Evolutionary conservation across 2,888 invertebrate species (phyloP).

Genomic region (Amblyjoppa proteus): DNA sequence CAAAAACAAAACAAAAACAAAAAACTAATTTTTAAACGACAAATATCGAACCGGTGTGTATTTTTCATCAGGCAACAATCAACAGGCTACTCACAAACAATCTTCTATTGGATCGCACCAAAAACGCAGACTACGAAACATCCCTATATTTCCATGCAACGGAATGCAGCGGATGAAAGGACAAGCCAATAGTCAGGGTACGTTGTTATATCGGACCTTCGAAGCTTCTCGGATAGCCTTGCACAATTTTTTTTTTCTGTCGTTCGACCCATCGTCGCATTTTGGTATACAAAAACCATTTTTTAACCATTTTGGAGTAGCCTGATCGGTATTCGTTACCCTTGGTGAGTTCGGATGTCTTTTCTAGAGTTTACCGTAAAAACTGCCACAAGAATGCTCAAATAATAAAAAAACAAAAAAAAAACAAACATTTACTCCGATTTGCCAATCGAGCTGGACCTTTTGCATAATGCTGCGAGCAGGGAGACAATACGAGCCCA

Average conservation of each 20-base stretch:
- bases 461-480: no score
- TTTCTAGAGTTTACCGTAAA: no score
- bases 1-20: background rate
- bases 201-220: slow-evolving; percentile 63
- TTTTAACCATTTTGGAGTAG: no score
- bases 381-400: no score
- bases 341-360: no score
- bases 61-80: slow-evolving; percentile 13
- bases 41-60: background rate
- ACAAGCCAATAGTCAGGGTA: slow-evolving; percentile 84
- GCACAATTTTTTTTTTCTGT: background rate
- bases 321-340: no score
- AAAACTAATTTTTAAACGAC: background rate
- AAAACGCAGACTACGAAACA: slow-evolving; percentile 79
- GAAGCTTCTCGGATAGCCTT: no score
- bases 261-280: background rate
- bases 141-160: slow-evolving; percentile 84
- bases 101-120: slow-evolving; percentile 69
- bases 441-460: no score
- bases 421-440: no score
- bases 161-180: slow-evolving; percentile 85
- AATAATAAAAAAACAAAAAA: no score
- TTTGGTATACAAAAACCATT: no score
- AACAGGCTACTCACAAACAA: background rate
- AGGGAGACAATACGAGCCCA: no score